Conservation (phyloP, 2,797 vertebrate species). For the Lithobates pipiens region DNA sequence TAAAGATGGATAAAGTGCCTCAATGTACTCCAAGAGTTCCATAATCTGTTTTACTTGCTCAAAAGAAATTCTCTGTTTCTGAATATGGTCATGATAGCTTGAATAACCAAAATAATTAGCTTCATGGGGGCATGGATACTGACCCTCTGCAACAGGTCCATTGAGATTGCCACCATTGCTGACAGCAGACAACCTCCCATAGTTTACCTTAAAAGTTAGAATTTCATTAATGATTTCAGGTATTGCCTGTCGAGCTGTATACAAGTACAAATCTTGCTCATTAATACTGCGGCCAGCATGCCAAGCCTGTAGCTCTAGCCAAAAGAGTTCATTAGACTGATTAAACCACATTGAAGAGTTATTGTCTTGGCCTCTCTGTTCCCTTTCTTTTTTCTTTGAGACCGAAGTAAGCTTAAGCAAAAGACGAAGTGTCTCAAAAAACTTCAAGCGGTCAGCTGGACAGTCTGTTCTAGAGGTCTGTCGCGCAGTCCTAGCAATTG, state of each 20-base stretch:
- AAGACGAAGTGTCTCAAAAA: conserved; percentile 96
- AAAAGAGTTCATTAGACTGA: conserved; percentile 92
- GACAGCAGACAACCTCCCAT: conserved; percentile 76
- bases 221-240: conserved; percentile 97
- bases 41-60: conserved; percentile 97
- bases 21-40: conserved; percentile 94
- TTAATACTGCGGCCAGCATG: conserved; percentile 91
- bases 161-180: conserved; percentile 76
- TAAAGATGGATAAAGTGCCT: conserved; percentile 96
- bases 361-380: conserved; percentile 93
- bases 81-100: conserved; percentile 88
- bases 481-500: conserved; percentile 88
- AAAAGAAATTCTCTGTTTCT: conserved; percentile 91
- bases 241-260: conserved; percentile 94
- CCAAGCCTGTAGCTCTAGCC: conserved; percentile 98
- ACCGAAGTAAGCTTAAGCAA: conserved; percentile 98
- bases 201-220: conserved; percentile 95
- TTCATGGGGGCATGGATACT: conserved; percentile 68
- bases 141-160: conserved; percentile 75
- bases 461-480: conserved; percentile 97
- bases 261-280: conserved; percentile 95
- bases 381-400: conserved; percentile 98
- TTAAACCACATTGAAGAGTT: conserved; percentile 91
- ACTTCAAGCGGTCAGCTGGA: conserved; percentile 95
- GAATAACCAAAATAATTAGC: conserved; percentile 76